Evolutionary conservation across 2,113 vertebrate genomes (phyloP), one percentile per base, ranked within the genome.

Genomic region (Gallinago undulata): DNA sequence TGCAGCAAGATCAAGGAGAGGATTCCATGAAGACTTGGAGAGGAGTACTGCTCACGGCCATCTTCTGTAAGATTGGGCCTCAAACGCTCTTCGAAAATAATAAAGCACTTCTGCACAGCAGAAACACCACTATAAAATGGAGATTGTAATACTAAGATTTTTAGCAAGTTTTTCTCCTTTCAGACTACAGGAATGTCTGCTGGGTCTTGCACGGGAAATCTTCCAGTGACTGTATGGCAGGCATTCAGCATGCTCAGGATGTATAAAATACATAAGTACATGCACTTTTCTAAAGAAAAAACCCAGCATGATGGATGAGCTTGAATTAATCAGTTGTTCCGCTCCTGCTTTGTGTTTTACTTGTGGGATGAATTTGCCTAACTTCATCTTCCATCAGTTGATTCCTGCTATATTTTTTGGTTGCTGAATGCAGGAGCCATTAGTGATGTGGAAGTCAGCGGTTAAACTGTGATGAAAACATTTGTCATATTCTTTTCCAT

Each of bases 401-500:
- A 70, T 55, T 80, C 37, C 23, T 7, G 14, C 39, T 84, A 4
- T 15, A 13, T 22, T 78, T 90, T 90, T 81, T 84, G 15, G 21
- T 90, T 90, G 23, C 82, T 81, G 51, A 67, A 67, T 48, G 6
- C 41, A 56, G 90, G 24, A 81, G n/a, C 43, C 16, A 28, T 86
- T 78, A 89, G 60, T 74, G 74, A 45, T 23, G 56, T 77, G 56
- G 27, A 74, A 90, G 84, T 0, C 51, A 51, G 10, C 68, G 74
- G 95, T 89, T 90, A 88, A 96, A 86, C 43, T 48, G 64, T 25
- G 51, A 78, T 59, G 64, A 84, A 94, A 91, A 91, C 11, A 77
- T 74, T 77, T 56, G 43, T 47, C 56, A 51, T 70, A 15, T 53
- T 84, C 66, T 93, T 91, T 74, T 35, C 33, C 30, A 23, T 59